Evolutionary conservation across 2,113 vertebrate species (phyloP).

Genomic region (Antennarius striatus): DNA sequence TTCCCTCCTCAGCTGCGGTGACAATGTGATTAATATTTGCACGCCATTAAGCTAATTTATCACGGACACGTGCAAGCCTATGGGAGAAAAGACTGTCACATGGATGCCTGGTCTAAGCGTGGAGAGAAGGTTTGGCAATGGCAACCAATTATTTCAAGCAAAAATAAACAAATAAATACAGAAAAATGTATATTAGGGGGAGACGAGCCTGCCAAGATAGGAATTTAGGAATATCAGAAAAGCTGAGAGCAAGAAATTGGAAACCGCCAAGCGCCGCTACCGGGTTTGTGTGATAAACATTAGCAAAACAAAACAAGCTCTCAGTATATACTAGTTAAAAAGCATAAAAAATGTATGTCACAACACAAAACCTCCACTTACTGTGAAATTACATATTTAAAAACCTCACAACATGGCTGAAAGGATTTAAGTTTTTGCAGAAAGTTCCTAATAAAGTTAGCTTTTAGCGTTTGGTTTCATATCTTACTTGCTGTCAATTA

Average conservation of each 20-base stretch:
- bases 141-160: constrained; percentile 56
- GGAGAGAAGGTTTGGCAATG: constrained; percentile 41
- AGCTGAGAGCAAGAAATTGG: constrained; percentile 25
- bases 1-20: constrained; percentile 76
- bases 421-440: too few relatives aligned
- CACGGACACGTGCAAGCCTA: constrained; percentile 65
- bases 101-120: constrained; percentile 52
- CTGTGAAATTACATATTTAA: too few relatives aligned
- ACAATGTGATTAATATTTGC: constrained; percentile 83
- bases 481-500: too few relatives aligned
- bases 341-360: background rate
- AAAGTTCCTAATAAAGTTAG: too few relatives aligned
- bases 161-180: constrained; percentile 68
- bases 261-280: constrained; percentile 14
- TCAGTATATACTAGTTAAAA: too few relatives aligned
- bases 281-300: constrained; percentile 23
- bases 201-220: constrained; percentile 43
- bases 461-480: too few relatives aligned
- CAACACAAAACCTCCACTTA: too few relatives aligned
- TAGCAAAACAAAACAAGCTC: too few relatives aligned
- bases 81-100: constrained; percentile 68
- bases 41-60: constrained; percentile 78
- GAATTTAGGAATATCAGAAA: constrained; percentile 43
- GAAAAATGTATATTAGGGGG: constrained; percentile 43
- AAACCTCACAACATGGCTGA: too few relatives aligned